Evolutionary conservation across 2,113 vertebrate species (phyloP).

Genomic region (Bubalus kerabau): DNA sequence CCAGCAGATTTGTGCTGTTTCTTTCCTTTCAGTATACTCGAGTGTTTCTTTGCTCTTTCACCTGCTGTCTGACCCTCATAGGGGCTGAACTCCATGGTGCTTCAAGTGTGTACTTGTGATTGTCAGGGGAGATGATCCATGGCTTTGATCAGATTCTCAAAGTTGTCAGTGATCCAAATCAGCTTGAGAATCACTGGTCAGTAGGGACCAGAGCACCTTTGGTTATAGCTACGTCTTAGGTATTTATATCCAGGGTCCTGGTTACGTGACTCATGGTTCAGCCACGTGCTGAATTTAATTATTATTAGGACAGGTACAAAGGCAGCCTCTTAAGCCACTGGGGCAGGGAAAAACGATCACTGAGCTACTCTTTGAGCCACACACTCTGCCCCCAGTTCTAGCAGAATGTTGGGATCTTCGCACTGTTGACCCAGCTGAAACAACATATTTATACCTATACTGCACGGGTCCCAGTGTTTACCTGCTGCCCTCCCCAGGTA

Average conservation of each 20-base stretch:
- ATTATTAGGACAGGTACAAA: constrained; percentile 49
- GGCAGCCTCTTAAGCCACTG: not conserved
- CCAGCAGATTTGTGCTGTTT: not conserved
- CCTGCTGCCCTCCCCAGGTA: not conserved
- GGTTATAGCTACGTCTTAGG: constrained; percentile 17
- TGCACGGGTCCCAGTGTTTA: not conserved
- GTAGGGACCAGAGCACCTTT: constrained; percentile 19
- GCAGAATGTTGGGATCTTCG: not conserved
- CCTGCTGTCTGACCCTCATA: not conserved
- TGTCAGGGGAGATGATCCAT: not conserved
- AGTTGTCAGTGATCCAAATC: not conserved
- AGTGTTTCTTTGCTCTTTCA: not conserved
- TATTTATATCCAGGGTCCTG: constrained; percentile 8
- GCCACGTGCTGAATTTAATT: constrained; percentile 10
- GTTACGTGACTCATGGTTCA: constrained; percentile 20
- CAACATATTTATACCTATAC: not conserved
- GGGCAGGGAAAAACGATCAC: not conserved
- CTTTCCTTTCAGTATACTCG: not conserved
- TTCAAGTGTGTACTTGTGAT: not conserved
- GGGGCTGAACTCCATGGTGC: not conserved
- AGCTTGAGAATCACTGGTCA: not conserved
- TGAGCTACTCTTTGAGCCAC: not conserved
- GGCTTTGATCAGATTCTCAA: constrained; percentile 6
- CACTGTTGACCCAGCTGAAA: constrained; percentile 31
- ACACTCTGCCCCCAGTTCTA: not conserved